Evolutionary conservation across 2,888 invertebrate species (phyloP).

Genomic region (Dicranocentrus wangi): DNA sequence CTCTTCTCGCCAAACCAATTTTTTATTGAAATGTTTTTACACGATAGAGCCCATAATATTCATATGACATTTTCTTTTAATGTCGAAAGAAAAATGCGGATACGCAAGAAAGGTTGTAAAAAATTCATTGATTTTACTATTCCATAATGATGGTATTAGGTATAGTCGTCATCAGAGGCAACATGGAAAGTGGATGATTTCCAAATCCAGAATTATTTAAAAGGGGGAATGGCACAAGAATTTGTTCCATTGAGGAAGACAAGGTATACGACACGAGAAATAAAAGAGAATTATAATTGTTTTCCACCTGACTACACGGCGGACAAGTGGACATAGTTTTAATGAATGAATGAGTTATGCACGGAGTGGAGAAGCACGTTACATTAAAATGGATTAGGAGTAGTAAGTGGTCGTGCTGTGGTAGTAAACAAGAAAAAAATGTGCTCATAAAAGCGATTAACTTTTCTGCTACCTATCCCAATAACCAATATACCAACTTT

Average conservation of each 20-base stretch:
- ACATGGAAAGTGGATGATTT: too few relatives aligned
- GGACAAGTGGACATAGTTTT: neutral
- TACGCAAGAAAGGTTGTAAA: neutral
- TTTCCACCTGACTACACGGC: too few relatives aligned
- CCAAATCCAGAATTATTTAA: too few relatives aligned
- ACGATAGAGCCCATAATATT: neutral
- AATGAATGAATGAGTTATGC: conserved; percentile 9
- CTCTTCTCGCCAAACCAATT: conserved; percentile 13
- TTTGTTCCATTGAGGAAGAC: too few relatives aligned
- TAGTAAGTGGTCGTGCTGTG: neutral
- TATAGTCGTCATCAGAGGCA: too few relatives aligned
- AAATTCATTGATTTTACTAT: conserved; percentile 10
- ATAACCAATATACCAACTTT: conserved; percentile 5
- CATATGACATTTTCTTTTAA: too few relatives aligned
- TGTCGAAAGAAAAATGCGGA: neutral
- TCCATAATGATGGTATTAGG: too few relatives aligned
- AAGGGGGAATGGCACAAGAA: too few relatives aligned
- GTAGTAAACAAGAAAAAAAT: conserved; percentile 11
- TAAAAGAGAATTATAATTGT: too few relatives aligned
- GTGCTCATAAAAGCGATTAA: conserved; percentile 27
- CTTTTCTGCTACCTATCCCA: conserved; percentile 13
- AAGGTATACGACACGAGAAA: too few relatives aligned
- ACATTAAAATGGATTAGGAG: conserved; percentile 9
- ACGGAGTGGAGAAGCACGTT: neutral
- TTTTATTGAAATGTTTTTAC: conserved; percentile 4